phyloP scores from a whole-genome alignment of 2,797 vertebrate species.

The Dipus sagitta region DNA sequence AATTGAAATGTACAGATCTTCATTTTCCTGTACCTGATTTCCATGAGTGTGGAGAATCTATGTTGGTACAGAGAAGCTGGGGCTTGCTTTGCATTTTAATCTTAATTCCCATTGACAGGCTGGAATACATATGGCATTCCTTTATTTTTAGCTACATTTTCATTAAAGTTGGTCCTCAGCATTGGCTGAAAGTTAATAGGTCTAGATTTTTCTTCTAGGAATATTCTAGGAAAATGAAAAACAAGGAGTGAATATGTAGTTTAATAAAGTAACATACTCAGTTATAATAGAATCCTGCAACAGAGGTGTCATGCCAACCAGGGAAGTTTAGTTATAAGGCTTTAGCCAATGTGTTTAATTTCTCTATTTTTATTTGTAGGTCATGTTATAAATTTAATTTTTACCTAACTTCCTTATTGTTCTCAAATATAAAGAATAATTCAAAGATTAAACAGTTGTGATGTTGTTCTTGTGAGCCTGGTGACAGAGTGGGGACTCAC shows the following conservation, averaged over 20 bases:
- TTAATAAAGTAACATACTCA: slow-evolving; percentile 20
- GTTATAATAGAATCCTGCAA: neutral
- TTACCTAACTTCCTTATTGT: neutral
- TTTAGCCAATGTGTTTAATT: slow-evolving; percentile 1
- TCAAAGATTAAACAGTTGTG: neutral
- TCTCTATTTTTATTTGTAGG: slow-evolving; percentile 27
- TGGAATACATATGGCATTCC: neutral
- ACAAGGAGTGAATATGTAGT: neutral
- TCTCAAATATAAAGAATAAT: neutral
- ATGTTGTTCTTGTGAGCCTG: fast-evolving
- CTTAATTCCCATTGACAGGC: neutral
- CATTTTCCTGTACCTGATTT: neutral
- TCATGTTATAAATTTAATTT: neutral
- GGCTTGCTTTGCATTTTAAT: neutral
- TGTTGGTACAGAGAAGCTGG: neutral
- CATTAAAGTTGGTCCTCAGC: neutral
- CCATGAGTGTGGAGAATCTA: neutral
- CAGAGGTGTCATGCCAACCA: neutral
- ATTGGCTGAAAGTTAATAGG: slow-evolving; percentile 30
- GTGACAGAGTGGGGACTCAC: neutral
- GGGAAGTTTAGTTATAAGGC: neutral
- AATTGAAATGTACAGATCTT: neutral
- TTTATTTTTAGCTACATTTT: neutral
- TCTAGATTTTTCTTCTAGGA: slow-evolving; percentile 11
- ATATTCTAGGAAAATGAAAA: slow-evolving; percentile 38